Evolutionary conservation across 2,113 vertebrate species (phyloP).

Genomic region (Pomatostomus ruficeps): DNA sequence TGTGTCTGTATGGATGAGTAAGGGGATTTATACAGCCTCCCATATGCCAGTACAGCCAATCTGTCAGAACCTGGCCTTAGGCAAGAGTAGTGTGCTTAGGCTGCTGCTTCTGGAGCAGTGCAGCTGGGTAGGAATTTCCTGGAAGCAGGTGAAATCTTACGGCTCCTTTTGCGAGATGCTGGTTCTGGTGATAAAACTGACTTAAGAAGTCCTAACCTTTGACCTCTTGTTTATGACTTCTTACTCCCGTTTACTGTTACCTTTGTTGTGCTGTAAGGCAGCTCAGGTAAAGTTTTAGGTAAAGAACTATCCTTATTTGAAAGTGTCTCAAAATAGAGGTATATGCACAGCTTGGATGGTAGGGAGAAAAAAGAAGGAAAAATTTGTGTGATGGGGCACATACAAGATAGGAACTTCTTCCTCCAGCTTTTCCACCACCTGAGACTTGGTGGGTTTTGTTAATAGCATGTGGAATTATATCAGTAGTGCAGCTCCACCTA

Average conservation of each 20-base stretch:
- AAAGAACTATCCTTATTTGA: not conserved
- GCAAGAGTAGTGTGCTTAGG: not conserved
- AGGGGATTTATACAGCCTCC: not conserved
- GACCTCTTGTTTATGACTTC: not conserved
- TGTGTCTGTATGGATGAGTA: not conserved
- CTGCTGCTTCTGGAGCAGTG: not conserved
- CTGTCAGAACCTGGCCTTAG: not conserved
- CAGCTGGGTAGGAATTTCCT: not conserved
- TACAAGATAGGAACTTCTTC: not conserved
- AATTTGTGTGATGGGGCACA: not conserved
- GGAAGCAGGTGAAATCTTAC: not conserved
- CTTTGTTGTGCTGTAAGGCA: not conserved
- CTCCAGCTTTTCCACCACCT: not conserved
- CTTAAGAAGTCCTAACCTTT: not conserved
- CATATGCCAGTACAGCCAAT: not conserved
- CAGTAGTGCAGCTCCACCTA: not conserved
- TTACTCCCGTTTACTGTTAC: not conserved
- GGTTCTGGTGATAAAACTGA: not conserved
- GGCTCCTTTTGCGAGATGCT: not conserved
- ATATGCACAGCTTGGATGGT: not conserved
- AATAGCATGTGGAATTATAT: not conserved
- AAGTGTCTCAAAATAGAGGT: not conserved
- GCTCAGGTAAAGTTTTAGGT: not conserved
- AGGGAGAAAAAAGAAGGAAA: not conserved
- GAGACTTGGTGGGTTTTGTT: not conserved